These are phyloP conservation scores for Helicoverpa armigera DNA, from an alignment of 1,140 invertebrate species.

Conservation along the genomic window DNA sequence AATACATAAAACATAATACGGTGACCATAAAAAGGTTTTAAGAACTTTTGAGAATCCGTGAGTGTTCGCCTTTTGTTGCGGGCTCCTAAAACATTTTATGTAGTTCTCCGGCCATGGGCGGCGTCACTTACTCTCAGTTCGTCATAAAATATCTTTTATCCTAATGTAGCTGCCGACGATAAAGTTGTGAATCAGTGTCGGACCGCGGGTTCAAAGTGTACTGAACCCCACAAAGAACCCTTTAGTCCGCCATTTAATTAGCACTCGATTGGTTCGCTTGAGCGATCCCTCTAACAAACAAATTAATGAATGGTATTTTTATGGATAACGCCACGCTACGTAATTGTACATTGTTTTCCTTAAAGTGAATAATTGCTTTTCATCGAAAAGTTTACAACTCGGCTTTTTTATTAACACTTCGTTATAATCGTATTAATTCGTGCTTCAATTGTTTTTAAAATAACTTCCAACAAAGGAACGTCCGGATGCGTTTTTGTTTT, in stretches of 20 bases:
- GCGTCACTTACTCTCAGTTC: conserved; percentile 10
- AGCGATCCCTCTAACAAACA: conserved; percentile 20
- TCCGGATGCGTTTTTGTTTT: background rate
- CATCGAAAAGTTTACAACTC: conserved; percentile 15
- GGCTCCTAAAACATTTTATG: conserved; percentile 32
- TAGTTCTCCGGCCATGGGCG: background rate
- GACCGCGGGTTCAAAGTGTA: conserved; percentile 57
- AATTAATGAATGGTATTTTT: conserved; percentile 41
- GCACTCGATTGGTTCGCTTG: conserved; percentile 51
- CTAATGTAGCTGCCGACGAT: conserved; percentile 24
- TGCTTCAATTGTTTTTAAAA: conserved; percentile 10
- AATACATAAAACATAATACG: conserved; percentile 14
- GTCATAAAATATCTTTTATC: conserved; percentile 43
- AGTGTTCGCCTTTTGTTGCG: conserved; percentile 15
- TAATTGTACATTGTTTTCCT: conserved; percentile 9
- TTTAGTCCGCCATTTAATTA: conserved; percentile 58
- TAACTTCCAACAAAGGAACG: conserved; percentile 6
- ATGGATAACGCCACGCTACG: background rate
- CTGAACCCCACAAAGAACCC: conserved; percentile 61
- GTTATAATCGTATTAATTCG: conserved; percentile 10
- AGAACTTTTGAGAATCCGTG: conserved; percentile 13
- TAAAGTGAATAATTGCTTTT: conserved; percentile 37
- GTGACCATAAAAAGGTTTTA: conserved; percentile 13
- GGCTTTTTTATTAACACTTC: conserved; percentile 4
- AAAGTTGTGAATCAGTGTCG: conserved; percentile 51